A percentile compares a stretch with the other conserved stretches of the same genome.
Evolutionary conservation across 1,140 invertebrate species (phyloP).

Genomic region (Aphaenogaster floridana): DNA sequence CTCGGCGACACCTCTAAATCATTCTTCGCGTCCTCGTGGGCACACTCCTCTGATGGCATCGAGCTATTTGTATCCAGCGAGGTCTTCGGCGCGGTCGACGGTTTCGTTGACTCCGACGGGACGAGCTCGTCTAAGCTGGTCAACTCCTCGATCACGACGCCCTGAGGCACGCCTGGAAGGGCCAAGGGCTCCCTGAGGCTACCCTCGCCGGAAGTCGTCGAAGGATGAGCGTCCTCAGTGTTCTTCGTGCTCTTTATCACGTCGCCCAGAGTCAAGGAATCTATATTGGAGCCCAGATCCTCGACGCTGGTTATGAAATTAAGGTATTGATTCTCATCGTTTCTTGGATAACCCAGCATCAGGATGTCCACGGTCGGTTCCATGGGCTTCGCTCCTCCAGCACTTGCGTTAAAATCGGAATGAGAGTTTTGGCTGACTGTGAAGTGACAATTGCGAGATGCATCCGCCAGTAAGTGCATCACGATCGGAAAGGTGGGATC

Average conservation of each 20-base stretch:
- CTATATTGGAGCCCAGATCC: constrained; percentile 60
- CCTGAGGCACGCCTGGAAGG: constrained; percentile 60
- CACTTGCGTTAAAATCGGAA: constrained; percentile 31
- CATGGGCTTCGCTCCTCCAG: background rate
- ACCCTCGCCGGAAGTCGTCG: constrained; percentile 7
- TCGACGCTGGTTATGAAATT: constrained; percentile 82
- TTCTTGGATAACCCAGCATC: constrained; percentile 64
- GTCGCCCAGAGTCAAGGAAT: background rate
- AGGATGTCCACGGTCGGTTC: constrained; percentile 62
- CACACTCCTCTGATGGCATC: constrained; percentile 13
- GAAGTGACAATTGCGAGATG: constrained; percentile 31
- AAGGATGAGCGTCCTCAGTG: background rate
- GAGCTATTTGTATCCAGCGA: constrained; percentile 59
- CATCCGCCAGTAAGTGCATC: constrained; percentile 41
- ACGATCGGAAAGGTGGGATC: constrained; percentile 44
- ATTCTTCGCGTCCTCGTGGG: constrained; percentile 15
- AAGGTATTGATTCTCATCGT: constrained; percentile 77
- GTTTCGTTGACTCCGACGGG: constrained; percentile 35
- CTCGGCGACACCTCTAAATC: constrained; percentile 6
- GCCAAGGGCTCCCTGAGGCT: constrained; percentile 72
- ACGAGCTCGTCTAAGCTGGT: constrained; percentile 66
- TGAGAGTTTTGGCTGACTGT: constrained; percentile 6
- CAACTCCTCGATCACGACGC: constrained; percentile 84
- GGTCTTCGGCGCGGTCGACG: constrained; percentile 49
- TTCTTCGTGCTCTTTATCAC: background rate